These are phyloP conservation scores for Clarias laeviceps DNA, from an alignment of 2,797 vertebrate genomes.

Conservation along the genomic window DNA sequence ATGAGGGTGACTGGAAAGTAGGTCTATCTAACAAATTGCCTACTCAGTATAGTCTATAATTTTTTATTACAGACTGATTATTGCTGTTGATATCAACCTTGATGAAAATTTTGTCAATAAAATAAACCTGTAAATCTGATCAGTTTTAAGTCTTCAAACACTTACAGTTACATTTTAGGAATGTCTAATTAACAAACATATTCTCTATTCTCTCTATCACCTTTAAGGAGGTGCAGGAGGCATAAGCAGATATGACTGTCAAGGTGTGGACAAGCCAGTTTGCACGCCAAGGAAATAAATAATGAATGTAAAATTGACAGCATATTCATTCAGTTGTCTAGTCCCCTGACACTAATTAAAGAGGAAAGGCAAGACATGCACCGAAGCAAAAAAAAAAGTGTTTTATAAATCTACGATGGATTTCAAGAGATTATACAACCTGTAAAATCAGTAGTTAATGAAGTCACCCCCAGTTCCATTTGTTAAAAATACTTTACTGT, in stretches of 20 bases:
- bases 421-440: slow-evolving; percentile 41
- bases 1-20: neutral
- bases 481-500: slow-evolving; percentile 24
- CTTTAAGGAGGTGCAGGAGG: slow-evolving; percentile 72
- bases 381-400: slow-evolving; percentile 31
- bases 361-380: slow-evolving; percentile 61
- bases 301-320: slow-evolving; percentile 77
- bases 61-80: neutral
- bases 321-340: slow-evolving; percentile 74
- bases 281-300: slow-evolving; percentile 78
- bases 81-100: neutral
- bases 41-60: neutral
- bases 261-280: slow-evolving; percentile 67
- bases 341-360: slow-evolving; percentile 82
- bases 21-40: neutral
- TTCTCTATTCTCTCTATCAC: slow-evolving; percentile 71
- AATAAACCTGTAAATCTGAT: neutral
- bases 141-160: neutral
- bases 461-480: slow-evolving; percentile 23
- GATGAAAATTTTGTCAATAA: neutral
- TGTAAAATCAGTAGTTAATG: slow-evolving; percentile 30
- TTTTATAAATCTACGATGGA: slow-evolving; percentile 26
- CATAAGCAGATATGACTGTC: slow-evolving; percentile 72
- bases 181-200: slow-evolving; percentile 59
- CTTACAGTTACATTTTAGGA: slow-evolving; percentile 24